Conservation (phyloP, 2,888 invertebrate species). For the Ophion slaviceki region DNA sequence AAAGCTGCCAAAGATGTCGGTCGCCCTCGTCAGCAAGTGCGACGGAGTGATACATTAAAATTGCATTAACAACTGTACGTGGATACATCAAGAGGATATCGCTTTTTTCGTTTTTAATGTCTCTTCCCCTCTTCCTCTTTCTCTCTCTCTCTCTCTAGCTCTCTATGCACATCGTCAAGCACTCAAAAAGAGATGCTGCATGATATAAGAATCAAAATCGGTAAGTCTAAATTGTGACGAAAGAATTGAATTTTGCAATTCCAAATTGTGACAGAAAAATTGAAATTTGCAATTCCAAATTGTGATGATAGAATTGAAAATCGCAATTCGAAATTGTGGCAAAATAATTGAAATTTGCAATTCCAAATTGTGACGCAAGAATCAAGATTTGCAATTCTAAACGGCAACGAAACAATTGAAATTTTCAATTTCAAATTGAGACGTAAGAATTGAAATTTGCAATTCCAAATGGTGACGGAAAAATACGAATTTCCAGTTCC, state of each 20-base stretch:
- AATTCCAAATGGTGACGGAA: no score
- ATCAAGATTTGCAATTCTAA: no score
- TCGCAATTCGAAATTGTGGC: no score
- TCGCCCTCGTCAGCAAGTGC: slow-evolving; percentile 12
- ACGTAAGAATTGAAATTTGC: no score
- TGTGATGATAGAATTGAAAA: no score
- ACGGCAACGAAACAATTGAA: no score
- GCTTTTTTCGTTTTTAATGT: neutral
- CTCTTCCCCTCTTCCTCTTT: neutral
- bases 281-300: no score
- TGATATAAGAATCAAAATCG: neutral
- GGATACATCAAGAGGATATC: no score
- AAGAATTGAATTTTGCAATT: neutral
- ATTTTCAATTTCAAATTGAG: no score
- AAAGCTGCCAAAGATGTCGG: slow-evolving; percentile 72
- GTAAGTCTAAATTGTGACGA: neutral
- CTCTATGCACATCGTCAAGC: neutral
- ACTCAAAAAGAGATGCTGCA: neutral
- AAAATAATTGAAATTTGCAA: no score
- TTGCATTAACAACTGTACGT: slow-evolving; percentile 70
- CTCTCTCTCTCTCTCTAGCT: neutral
- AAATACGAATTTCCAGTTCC: no score
- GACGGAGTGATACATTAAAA: slow-evolving; percentile 75
- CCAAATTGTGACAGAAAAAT: neutral
- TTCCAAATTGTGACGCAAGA: no score